phyloP scores from a whole-genome alignment of 2,113 vertebrate species.

The Prolemur simus region DNA sequence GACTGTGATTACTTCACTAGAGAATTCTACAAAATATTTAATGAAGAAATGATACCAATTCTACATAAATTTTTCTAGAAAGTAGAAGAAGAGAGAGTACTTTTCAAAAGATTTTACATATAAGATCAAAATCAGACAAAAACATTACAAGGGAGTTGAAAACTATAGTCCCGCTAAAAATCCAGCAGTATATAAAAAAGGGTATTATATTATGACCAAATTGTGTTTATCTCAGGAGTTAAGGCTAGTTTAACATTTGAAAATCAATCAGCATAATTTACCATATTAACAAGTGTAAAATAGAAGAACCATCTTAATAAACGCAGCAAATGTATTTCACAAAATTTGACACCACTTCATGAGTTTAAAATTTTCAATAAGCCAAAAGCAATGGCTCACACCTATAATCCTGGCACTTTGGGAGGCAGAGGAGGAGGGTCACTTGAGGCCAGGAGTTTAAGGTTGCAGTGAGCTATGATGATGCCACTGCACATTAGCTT shows the following conservation, averaged over 20 bases:
- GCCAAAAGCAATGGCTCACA: too few species aligned
- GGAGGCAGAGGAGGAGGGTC: too few species aligned
- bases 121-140: not conserved
- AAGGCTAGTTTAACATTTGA: not conserved
- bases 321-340: not conserved
- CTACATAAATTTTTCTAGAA: not conserved
- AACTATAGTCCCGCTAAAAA: not conserved
- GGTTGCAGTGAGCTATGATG: too few species aligned
- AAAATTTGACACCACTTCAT: not conserved
- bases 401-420: too few species aligned
- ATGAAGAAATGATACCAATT: not conserved
- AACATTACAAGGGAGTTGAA: not conserved
- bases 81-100: not conserved
- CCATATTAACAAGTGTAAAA: not conserved
- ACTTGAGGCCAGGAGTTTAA: too few species aligned
- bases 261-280: not conserved
- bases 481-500: too few species aligned
- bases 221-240: not conserved
- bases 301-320: not conserved
- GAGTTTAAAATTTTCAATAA: not conserved
- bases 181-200: not conserved
- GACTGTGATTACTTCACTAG: not conserved
- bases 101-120: not conserved
- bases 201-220: not conserved
- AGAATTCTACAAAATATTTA: not conserved